Conservation (phyloP, 1,140 invertebrate species). For the Atta texana region DNA sequence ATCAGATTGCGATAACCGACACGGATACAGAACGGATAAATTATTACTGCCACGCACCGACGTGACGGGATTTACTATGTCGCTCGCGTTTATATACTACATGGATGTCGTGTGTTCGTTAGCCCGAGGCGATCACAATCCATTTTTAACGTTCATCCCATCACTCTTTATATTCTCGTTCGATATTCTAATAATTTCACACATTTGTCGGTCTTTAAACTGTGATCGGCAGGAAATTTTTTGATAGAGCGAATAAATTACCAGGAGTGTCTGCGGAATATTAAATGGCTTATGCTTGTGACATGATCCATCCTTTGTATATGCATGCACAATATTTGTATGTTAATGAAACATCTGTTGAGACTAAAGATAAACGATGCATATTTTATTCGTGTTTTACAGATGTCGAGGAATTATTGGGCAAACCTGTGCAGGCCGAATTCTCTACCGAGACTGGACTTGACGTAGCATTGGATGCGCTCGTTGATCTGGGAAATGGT, state of each 20-base stretch:
- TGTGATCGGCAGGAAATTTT: neutral
- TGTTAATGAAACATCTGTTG: constrained; percentile 35
- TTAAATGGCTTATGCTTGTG: neutral
- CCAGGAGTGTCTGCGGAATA: neutral
- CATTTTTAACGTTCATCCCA: constrained; percentile 30
- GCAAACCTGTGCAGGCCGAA: constrained; percentile 89
- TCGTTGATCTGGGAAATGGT: constrained; percentile 89
- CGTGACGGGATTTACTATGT: constrained; percentile 71
- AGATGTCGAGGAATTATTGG: constrained; percentile 90
- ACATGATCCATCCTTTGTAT: neutral
- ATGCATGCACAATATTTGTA: neutral
- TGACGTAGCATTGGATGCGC: constrained; percentile 88
- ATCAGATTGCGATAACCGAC: constrained; percentile 73
- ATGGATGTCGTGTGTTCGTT: constrained; percentile 43
- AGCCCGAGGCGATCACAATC: constrained; percentile 11
- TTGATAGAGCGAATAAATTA: neutral
- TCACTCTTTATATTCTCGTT: constrained; percentile 6
- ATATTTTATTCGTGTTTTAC: constrained; percentile 71
- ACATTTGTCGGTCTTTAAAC: neutral
- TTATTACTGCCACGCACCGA: constrained; percentile 68
- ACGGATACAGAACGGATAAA: constrained; percentile 67
- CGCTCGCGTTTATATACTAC: constrained; percentile 28
- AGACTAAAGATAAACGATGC: neutral
- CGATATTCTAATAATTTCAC: constrained; percentile 38
- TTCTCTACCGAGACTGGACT: constrained; percentile 89